Evolutionary conservation across 1,140 invertebrate species (phyloP).

Genomic region (Wiebesia pumilae): DNA sequence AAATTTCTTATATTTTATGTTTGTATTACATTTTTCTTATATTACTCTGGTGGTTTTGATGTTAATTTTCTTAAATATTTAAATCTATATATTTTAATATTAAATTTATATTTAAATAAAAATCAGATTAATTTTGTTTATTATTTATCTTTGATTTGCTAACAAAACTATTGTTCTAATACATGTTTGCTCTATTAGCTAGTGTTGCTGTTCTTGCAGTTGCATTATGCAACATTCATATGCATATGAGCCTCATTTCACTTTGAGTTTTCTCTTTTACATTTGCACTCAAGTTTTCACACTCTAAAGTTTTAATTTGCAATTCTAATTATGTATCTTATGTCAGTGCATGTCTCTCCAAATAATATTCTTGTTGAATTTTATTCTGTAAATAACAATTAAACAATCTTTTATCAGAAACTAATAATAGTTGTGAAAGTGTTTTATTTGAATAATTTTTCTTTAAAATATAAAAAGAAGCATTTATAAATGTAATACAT

Average conservation of each 20-base stretch:
- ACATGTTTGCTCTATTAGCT: constrained; percentile 58
- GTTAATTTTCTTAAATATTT: too few relatives aligned
- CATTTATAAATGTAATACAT: too few relatives aligned
- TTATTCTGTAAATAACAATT: constrained; percentile 58
- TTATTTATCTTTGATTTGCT: background rate
- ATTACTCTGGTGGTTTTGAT: too few relatives aligned
- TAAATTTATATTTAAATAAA: constrained; percentile 10
- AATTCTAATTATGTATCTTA: constrained; percentile 65
- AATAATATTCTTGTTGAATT: constrained; percentile 65
- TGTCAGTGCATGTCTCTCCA: constrained; percentile 61
- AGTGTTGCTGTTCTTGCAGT: constrained; percentile 56
- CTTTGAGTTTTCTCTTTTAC: constrained; percentile 65
- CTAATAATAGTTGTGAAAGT: constrained; percentile 56
- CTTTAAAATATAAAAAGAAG: background rate
- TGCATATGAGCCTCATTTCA: too few relatives aligned
- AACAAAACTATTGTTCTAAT: background rate
- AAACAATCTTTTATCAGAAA: constrained; percentile 39
- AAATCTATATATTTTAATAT: constrained; percentile 39
- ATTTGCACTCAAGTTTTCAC: constrained; percentile 66
- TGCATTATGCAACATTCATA: constrained; percentile 67
- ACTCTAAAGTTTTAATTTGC: constrained; percentile 64
- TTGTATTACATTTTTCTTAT: too few relatives aligned
- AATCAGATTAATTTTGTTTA: constrained; percentile 5
- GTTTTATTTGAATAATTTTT: constrained; percentile 25
- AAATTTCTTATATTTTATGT: too few relatives aligned